These are phyloP conservation scores for Chiloscyllium punctatum DNA, from an alignment of 2,797 vertebrate genomes.

Conservation along the genomic window DNA sequence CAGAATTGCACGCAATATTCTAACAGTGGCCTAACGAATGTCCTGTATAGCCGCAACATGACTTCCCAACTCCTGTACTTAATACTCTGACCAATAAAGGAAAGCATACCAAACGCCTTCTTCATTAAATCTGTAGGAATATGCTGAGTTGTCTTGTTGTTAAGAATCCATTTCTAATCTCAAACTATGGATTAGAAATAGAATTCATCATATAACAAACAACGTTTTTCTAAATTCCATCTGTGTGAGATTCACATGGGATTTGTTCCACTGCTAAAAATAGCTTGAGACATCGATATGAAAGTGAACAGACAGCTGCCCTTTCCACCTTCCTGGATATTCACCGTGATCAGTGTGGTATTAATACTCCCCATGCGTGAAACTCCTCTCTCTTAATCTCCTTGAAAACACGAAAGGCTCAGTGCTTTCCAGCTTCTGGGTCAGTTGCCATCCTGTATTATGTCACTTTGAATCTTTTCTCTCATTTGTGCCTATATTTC, in stretches of 20 bases:
- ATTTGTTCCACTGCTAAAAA: not conserved
- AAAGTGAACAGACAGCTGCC: not conserved
- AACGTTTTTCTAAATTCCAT: not conserved
- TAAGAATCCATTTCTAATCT: not conserved
- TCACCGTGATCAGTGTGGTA: not conserved
- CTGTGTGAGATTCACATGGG: not conserved
- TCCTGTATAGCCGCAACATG: too few relatives aligned
- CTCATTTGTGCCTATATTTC: not conserved
- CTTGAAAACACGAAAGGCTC: not conserved
- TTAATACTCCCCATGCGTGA: not conserved
- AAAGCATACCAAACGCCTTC: too few relatives aligned
- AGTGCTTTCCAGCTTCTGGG: not conserved
- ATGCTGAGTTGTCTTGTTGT: not conserved
- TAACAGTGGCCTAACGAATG: too few relatives aligned
- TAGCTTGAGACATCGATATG: not conserved
- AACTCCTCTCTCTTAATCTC: not conserved
- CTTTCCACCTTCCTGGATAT: not conserved
- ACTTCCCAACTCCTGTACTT: too few relatives aligned
- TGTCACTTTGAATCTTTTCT: not conserved
- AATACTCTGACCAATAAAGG: too few relatives aligned
- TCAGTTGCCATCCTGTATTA: not conserved
- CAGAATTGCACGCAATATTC: too few relatives aligned
- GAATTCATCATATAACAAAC: too few relatives aligned
- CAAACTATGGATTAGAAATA: not conserved
- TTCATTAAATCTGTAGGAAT: not conserved